phyloP scores from a whole-genome alignment of 2,113 vertebrate genomes.

The Carassius auratus region DNA sequence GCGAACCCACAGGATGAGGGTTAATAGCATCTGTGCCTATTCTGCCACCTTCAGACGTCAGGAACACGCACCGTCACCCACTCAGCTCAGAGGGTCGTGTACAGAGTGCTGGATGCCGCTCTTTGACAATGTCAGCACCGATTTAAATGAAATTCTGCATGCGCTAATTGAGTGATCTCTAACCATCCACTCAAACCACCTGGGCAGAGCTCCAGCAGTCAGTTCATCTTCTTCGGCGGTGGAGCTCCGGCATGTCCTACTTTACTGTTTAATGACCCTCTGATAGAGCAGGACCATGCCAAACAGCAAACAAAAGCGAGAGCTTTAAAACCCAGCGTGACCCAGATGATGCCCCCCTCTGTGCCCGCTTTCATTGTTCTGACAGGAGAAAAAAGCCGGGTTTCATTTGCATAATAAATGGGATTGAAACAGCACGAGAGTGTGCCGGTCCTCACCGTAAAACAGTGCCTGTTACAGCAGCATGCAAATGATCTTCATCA shows the following conservation, averaged over 20 bases:
- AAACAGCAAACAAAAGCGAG: slow-evolving; percentile 38
- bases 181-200: slow-evolving; percentile 28
- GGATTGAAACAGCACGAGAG: slow-evolving; percentile 36
- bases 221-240: slow-evolving; percentile 10
- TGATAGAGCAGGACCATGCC: slow-evolving; percentile 38
- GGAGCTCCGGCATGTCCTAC: slow-evolving; percentile 43
- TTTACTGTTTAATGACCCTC: slow-evolving; percentile 45
- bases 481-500: slow-evolving; percentile 42
- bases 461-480: slow-evolving; percentile 32
- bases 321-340: slow-evolving; percentile 42
- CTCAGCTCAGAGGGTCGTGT: neutral
- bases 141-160: slow-evolving; percentile 37
- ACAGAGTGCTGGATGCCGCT: slow-evolving; percentile 4
- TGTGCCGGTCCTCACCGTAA: neutral
- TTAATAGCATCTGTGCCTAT: slow-evolving; percentile 24
- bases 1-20: neutral
- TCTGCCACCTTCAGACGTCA: slow-evolving; percentile 23
- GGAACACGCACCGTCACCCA: slow-evolving; percentile 7
- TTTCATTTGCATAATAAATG: slow-evolving; percentile 44
- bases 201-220: slow-evolving; percentile 29
- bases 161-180: slow-evolving; percentile 34
- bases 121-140: slow-evolving; percentile 13
- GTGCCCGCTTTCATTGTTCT: slow-evolving; percentile 40
- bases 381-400: slow-evolving; percentile 19
- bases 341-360: slow-evolving; percentile 43